Conservation (phyloP, 92 coral and sea anemone genomes). For the Pocillopora meandrina region DNA sequence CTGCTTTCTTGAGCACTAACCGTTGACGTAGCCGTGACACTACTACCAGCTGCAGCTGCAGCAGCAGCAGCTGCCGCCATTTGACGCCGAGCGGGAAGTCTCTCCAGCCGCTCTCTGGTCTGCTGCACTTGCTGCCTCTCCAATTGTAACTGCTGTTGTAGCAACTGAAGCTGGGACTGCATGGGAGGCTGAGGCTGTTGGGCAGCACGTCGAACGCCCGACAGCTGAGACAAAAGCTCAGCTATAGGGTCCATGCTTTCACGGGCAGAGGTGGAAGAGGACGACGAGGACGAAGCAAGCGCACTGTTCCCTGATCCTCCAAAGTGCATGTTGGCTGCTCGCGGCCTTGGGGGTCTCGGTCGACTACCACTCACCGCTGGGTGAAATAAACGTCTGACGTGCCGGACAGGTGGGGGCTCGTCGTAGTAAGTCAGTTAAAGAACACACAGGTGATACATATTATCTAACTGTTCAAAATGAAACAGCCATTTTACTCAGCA, state of each 20-base stretch:
- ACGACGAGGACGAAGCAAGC: constrained; percentile 64
- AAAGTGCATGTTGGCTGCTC: constrained; percentile 88
- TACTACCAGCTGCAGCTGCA: constrained; percentile 64
- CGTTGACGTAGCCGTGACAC: constrained; percentile 49
- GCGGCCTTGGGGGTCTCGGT: constrained; percentile 91
- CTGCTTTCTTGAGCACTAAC: constrained; percentile 70
- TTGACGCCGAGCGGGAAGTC: constrained; percentile 91
- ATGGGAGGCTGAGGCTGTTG: constrained; percentile 97
- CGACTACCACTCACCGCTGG: constrained; percentile 90
- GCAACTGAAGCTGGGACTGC: constrained; percentile 94
- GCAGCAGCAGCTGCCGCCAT: constrained; percentile 70
- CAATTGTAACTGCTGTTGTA: constrained; percentile 93
- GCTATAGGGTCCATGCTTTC: constrained; percentile 99
- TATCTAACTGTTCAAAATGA: too few species aligned
- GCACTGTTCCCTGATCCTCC: constrained; percentile 81
- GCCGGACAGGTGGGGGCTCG: constrained; percentile 81
- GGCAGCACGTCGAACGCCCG: constrained; percentile 97
- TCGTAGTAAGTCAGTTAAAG: constrained; percentile 76
- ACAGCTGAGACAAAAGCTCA: constrained; percentile 91
- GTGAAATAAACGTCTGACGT: constrained; percentile 94
- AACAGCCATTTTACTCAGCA: background rate
- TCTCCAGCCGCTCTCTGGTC: constrained; percentile 92
- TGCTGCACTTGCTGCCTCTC: constrained; percentile 99
- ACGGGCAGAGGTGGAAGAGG: constrained; percentile 77
- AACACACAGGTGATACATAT: background rate